Conservation (phyloP, 2,113 vertebrate species). For the Setophaga kirtlandii region DNA sequence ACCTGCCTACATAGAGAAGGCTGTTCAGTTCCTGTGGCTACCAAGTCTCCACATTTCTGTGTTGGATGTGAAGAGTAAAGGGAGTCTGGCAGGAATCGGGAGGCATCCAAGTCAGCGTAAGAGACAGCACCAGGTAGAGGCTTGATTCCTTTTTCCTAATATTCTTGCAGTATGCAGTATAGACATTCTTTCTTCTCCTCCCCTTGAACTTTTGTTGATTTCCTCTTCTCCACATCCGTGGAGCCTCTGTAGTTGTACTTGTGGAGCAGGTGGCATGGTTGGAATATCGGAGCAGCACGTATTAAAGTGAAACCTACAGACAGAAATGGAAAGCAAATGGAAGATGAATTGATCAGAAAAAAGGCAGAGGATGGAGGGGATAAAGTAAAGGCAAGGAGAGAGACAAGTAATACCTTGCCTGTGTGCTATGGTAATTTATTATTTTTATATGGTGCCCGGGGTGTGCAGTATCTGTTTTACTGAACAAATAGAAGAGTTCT, state of each 20-base stretch:
- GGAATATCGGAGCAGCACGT: neutral
- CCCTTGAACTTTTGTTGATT: neutral
- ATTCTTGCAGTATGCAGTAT: neutral
- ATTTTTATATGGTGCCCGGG: neutral
- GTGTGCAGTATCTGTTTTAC: constrained; percentile 5
- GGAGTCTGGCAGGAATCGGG: neutral
- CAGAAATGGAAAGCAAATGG: constrained; percentile 54
- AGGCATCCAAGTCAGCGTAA: neutral
- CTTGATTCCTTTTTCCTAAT: neutral
- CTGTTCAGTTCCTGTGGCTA: neutral
- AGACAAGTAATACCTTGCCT: constrained; percentile 17
- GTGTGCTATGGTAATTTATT: constrained; percentile 1
- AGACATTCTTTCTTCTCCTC: neutral
- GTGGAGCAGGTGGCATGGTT: constrained; percentile 5
- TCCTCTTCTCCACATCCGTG: neutral
- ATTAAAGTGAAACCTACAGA: constrained; percentile 8
- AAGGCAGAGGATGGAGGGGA: neutral
- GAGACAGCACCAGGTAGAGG: constrained; percentile 69
- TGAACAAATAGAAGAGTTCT: constrained; percentile 24
- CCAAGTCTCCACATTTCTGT: neutral
- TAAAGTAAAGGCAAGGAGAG: constrained; percentile 12
- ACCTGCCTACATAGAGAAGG: neutral
- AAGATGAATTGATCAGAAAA: constrained; percentile 44
- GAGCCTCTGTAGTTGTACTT: neutral
- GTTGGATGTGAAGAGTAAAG: neutral